A percentile compares a stretch with the other conserved stretches of the same genome.
These are phyloP conservation scores for Drosophila monieri DNA, from an alignment of 2,888 invertebrate genomes.

Conservation along the genomic window DNA sequence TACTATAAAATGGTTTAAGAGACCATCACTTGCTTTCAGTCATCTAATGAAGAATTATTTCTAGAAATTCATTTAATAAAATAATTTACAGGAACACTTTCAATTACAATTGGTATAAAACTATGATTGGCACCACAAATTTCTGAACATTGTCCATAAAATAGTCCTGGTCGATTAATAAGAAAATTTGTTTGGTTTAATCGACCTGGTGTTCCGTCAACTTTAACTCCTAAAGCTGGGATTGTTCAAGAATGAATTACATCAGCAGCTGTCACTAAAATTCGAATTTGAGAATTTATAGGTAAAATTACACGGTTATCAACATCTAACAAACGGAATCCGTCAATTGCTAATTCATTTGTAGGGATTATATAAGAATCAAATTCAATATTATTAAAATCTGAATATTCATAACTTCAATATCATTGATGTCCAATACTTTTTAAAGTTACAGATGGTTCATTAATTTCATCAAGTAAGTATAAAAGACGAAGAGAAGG, in stretches of 20 bases:
- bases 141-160: slow-evolving; percentile 92
- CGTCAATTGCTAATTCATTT: slow-evolving; percentile 82
- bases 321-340: slow-evolving; percentile 87
- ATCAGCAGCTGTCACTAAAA: slow-evolving; percentile 87
- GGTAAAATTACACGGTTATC: slow-evolving; percentile 87
- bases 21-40: slow-evolving; percentile 89
- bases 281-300: slow-evolving; percentile 87
- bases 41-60: slow-evolving; percentile 86
- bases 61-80: slow-evolving; percentile 86
- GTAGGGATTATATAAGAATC: slow-evolving; percentile 87
- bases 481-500: slow-evolving; percentile 87
- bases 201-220: slow-evolving; percentile 88
- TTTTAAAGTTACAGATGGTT: slow-evolving; percentile 86
- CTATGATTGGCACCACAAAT: slow-evolving; percentile 92
- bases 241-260: slow-evolving; percentile 89
- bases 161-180: slow-evolving; percentile 87
- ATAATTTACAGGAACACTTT: slow-evolving; percentile 85
- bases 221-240: slow-evolving; percentile 87
- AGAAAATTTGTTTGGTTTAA: slow-evolving; percentile 87
- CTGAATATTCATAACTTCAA: slow-evolving; percentile 88
- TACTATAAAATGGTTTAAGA: slow-evolving; percentile 89
- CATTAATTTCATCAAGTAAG: slow-evolving; percentile 87
- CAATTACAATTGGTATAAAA: slow-evolving; percentile 90
- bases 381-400: slow-evolving; percentile 86
- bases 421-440: slow-evolving; percentile 88